Conservation (phyloP, 1,140 invertebrate species). For the Halictus rubicundus region DNA sequence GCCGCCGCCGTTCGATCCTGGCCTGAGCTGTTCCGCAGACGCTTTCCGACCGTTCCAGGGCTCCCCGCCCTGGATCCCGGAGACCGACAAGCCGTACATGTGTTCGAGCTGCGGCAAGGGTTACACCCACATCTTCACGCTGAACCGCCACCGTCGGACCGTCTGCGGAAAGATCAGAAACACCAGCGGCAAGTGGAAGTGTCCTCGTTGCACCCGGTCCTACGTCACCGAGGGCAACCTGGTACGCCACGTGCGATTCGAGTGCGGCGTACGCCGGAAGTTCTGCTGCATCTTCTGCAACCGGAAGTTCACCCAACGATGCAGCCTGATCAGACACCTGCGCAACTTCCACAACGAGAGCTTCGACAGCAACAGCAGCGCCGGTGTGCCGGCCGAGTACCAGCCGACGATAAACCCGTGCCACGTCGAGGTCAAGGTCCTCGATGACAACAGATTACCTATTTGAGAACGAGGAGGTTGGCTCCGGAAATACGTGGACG, state of each 20-base stretch:
- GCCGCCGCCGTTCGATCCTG: not conserved
- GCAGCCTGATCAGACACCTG: slow-evolving; percentile 55
- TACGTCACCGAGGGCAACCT: slow-evolving; percentile 70
- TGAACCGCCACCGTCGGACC: slow-evolving; percentile 55
- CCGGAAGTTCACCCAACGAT: slow-evolving; percentile 65
- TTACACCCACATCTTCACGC: slow-evolving; percentile 41
- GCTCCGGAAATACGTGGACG: not conserved
- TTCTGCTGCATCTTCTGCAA: slow-evolving; percentile 76
- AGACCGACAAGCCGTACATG: slow-evolving; percentile 53
- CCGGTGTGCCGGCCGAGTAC: not conserved
- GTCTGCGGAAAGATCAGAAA: slow-evolving; percentile 55
- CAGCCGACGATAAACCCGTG: not conserved
- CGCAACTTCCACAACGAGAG: slow-evolving; percentile 49
- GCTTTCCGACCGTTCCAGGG: not conserved
- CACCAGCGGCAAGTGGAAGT: slow-evolving; percentile 49
- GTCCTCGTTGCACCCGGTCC: slow-evolving; percentile 47
- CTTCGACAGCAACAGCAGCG: not conserved
- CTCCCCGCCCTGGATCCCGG: not conserved
- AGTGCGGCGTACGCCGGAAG: slow-evolving; percentile 75
- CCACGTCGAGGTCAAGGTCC: not conserved
- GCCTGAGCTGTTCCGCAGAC: not conserved
- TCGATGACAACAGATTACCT: not conserved
- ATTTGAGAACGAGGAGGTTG: not conserved
- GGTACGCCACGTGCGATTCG: slow-evolving; percentile 74
- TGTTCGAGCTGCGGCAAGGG: slow-evolving; percentile 54